Conservation (phyloP, 2,888 invertebrate genomes). For the Epicampocera succincta region DNA sequence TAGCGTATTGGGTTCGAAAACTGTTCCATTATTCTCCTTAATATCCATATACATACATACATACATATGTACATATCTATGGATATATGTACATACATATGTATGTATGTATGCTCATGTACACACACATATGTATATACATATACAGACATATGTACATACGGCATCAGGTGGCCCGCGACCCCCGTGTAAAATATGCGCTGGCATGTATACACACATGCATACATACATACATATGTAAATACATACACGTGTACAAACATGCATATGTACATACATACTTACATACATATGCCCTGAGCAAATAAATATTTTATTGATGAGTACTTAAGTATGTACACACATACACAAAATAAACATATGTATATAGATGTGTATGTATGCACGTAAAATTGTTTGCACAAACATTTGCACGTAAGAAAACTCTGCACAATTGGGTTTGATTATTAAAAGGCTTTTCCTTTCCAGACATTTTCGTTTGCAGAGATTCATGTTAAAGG, state of each 20-base stretch:
- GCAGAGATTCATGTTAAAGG: slow-evolving; percentile 46
- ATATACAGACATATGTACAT: no score
- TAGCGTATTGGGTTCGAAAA: no score
- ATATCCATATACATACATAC: no score
- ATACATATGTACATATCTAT: no score
- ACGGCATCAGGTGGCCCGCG: no score
- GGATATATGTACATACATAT: no score
- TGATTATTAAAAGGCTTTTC: slow-evolving; percentile 56
- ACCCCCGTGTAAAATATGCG: no score
- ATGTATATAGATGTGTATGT: background rate
- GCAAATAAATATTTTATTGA: background rate
- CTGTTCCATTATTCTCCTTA: no score
- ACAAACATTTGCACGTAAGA: background rate
- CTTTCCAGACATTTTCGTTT: slow-evolving; percentile 46
- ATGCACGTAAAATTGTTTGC: background rate
- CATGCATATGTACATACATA: background rate
- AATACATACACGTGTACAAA: background rate
- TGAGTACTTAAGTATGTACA: background rate
- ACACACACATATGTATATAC: no score
- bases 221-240: background rate
- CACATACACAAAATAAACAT: background rate
- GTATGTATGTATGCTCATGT: no score
- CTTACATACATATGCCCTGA: background rate
- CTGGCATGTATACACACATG: background rate
- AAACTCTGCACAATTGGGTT: slow-evolving; percentile 30